Percentiles rank a stretch among this genome's conserved stretches.
phyloP scores from a whole-genome alignment of 2,888 invertebrate species.

The Campopleginae sp. region DNA sequence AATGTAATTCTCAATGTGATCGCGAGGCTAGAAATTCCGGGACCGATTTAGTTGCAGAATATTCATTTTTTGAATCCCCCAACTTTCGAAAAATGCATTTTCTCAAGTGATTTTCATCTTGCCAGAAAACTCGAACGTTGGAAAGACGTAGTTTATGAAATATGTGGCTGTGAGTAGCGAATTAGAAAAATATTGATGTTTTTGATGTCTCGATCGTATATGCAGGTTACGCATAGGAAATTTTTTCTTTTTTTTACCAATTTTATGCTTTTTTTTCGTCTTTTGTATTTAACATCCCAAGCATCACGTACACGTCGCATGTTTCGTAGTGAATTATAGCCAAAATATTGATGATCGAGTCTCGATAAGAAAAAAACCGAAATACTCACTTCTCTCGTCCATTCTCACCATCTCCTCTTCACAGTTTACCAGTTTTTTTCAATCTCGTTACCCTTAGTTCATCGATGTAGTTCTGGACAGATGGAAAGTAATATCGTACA shows the following conservation, averaged over 20 bases:
- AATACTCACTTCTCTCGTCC: neutral
- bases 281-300: neutral
- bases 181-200: neutral
- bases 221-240: conserved; percentile 16
- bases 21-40: neutral
- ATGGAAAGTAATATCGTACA: conserved; percentile 9
- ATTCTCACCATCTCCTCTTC: neutral
- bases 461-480: neutral
- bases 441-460: neutral
- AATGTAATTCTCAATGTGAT: neutral
- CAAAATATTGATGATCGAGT: neutral
- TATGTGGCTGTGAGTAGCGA: neutral
- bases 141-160: neutral
- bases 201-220: neutral
- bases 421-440: neutral
- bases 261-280: conserved; percentile 26
- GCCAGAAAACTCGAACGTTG: neutral
- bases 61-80: neutral
- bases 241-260: conserved; percentile 29
- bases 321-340: neutral
- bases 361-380: neutral
- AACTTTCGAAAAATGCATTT: neutral
- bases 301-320: neutral
- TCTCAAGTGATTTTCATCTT: neutral
- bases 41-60: neutral